Percentiles rank a stretch among this genome's conserved stretches.
Evolutionary conservation across 1,140 invertebrate species (phyloP).

Genomic region (Heliothis virescens): DNA sequence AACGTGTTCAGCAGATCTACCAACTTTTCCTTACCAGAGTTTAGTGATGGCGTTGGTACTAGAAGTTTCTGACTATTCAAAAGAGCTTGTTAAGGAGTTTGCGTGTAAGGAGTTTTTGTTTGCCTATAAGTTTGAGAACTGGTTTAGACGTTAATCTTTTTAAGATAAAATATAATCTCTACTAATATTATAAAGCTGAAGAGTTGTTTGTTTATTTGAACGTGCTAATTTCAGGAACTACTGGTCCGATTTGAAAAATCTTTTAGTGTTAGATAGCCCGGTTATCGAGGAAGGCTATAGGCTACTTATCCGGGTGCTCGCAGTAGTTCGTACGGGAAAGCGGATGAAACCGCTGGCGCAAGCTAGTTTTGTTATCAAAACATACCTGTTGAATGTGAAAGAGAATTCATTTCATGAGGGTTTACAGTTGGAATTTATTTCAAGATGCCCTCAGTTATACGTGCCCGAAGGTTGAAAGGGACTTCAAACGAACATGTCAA

Average conservation of each 20-base stretch:
- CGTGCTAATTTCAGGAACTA: too few species aligned
- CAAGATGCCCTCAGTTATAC: too few species aligned
- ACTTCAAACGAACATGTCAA: too few species aligned
- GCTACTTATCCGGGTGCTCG: too few species aligned
- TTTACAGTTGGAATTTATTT: background rate
- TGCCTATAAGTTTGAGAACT: background rate
- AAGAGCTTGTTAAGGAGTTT: conserved; percentile 15
- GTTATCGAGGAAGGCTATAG: too few species aligned
- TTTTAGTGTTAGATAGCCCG: too few species aligned
- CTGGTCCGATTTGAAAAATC: too few species aligned
- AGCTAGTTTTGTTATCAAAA: background rate
- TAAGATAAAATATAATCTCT: background rate
- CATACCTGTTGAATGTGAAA: background rate
- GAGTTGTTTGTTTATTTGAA: too few species aligned
- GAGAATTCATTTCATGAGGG: background rate
- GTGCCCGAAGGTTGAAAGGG: too few species aligned
- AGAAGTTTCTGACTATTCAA: conserved; percentile 20
- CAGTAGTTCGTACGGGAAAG: too few species aligned
- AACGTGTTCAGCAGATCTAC: background rate
- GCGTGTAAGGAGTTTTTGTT: background rate
- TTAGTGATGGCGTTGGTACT: background rate
- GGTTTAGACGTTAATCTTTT: background rate
- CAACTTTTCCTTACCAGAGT: background rate
- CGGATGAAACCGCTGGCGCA: too few species aligned
- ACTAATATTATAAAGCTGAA: too few species aligned